Evolutionary conservation across 2,888 invertebrate species (phyloP).

Genomic region (Allygus modestus): DNA sequence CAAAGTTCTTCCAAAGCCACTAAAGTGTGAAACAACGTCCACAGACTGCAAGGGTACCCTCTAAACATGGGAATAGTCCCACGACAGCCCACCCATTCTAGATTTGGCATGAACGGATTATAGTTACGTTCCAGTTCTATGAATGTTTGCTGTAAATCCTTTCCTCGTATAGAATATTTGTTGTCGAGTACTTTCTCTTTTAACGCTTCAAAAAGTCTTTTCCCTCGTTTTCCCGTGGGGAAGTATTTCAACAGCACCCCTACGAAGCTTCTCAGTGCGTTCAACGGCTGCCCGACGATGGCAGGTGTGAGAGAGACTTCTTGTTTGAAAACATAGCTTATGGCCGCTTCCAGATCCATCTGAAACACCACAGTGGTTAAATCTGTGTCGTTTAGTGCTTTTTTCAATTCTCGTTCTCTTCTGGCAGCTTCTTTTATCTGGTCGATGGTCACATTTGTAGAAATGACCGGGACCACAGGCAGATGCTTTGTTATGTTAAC

Average conservation of each 20-base stretch:
- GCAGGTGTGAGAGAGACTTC: neutral
- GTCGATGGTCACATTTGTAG: conserved; percentile 78
- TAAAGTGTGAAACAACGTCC: conserved; percentile 38
- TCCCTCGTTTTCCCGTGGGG: neutral
- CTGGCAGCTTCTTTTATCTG: conserved; percentile 1
- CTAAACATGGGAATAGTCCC: neutral
- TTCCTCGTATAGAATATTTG: neutral
- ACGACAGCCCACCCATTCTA: neutral
- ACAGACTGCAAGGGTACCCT: conserved; percentile 35
- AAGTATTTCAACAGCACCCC: neutral
- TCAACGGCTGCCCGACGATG: neutral
- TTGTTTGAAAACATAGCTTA: neutral
- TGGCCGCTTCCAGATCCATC: conserved; percentile 2
- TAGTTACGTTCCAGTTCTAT: conserved; percentile 5
- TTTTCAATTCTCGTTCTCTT: neutral
- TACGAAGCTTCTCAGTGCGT: neutral
- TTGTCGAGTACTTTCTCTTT: neutral
- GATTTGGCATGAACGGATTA: no score
- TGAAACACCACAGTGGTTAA: neutral
- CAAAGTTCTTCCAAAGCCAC: neutral
- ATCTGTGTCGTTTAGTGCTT: neutral
- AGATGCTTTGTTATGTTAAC: conserved; percentile 66
- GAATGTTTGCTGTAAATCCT: neutral
- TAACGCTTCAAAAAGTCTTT: neutral
- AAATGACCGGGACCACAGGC: conserved; percentile 88